Evolutionary conservation across 1,140 invertebrate species (phyloP).

Genomic region (Nebria ingens): DNA sequence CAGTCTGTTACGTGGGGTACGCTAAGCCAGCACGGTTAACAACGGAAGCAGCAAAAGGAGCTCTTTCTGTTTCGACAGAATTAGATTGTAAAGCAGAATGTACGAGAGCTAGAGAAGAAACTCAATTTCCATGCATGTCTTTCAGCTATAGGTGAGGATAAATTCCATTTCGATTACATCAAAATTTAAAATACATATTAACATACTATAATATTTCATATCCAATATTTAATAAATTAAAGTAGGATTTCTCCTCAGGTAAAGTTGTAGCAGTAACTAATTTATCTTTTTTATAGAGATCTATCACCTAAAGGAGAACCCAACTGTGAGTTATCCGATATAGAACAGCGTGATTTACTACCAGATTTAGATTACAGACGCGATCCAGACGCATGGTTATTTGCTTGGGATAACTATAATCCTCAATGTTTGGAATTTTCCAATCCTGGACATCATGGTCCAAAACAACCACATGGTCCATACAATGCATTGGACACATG

Average conservation of each 20-base stretch:
- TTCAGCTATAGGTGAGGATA: constrained; percentile 58
- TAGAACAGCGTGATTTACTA: constrained; percentile 55
- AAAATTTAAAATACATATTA: too few relatives aligned
- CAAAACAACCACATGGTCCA: constrained; percentile 6
- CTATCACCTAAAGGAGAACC: constrained; percentile 22
- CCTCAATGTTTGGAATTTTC: constrained; percentile 25
- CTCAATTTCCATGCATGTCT: constrained; percentile 55
- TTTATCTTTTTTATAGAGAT: constrained; percentile 27
- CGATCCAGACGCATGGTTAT: constrained; percentile 49
- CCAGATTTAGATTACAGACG: constrained; percentile 51
- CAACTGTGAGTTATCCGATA: constrained; percentile 59
- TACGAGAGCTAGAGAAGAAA: constrained; percentile 42
- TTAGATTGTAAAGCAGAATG: constrained; percentile 59
- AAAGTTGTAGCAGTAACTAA: background rate
- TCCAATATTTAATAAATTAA: background rate
- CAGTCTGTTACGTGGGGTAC: constrained; percentile 64
- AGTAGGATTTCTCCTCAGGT: constrained; percentile 11
- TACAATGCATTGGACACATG: constrained; percentile 35
- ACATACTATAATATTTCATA: background rate
- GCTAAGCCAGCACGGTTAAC: constrained; percentile 55
- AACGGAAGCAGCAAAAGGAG: constrained; percentile 50
- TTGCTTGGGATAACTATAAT: constrained; percentile 47
- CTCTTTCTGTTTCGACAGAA: constrained; percentile 48
- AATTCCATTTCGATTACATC: background rate
- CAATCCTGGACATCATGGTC: background rate